Conservation (phyloP, 2,113 vertebrate species). For the Emydocephalus ijimae region DNA sequence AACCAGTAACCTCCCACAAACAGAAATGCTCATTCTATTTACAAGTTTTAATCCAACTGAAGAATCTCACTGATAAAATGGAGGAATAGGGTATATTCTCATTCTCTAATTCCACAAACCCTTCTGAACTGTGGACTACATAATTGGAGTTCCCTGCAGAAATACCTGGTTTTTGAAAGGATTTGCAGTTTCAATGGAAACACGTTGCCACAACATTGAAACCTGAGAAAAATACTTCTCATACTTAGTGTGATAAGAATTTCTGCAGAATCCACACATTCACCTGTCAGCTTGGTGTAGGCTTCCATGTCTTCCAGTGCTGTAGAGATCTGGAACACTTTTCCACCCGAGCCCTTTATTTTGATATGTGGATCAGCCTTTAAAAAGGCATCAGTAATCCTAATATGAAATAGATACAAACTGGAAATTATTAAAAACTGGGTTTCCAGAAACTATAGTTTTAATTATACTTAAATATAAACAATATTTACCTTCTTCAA, state of each 20-base stretch:
- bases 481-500: background rate
- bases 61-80: background rate
- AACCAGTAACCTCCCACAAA: background rate
- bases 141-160: background rate
- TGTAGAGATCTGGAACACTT: conserved; percentile 75
- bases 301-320: conserved; percentile 94
- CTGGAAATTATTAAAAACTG: background rate
- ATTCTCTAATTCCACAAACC: background rate
- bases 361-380: conserved; percentile 81
- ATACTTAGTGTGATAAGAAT: background rate
- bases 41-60: background rate
- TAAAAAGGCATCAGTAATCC: conserved; percentile 91
- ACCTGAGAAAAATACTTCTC: background rate
- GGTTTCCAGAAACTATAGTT: background rate
- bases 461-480: background rate
- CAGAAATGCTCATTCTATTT: background rate
- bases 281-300: conserved; percentile 91
- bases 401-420: conserved; percentile 45
- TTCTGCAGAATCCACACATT: background rate
- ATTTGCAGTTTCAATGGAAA: background rate
- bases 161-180: background rate
- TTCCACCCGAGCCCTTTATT: conserved; percentile 73
- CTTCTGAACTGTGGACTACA: background rate
- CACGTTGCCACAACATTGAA: background rate
- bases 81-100: background rate